Conservation (phyloP, 1,140 invertebrate genomes). For the Tachypleus tridentatus region DNA sequence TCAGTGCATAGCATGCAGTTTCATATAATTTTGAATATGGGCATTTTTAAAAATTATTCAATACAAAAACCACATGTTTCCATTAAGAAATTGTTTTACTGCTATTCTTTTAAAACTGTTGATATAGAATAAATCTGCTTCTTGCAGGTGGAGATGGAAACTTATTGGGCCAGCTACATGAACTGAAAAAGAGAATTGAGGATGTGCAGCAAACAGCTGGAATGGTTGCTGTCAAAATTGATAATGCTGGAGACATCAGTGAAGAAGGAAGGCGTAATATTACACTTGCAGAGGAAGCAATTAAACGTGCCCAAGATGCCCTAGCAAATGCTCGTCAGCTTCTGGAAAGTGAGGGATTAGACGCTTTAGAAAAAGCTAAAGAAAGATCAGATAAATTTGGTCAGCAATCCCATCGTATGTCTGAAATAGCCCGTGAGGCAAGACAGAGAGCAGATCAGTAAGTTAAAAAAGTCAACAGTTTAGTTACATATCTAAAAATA, state of each 20-base stretch:
- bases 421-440: conserved; percentile 73
- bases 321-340: conserved; percentile 57
- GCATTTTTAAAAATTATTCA: too few species aligned
- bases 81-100: too few species aligned
- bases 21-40: too few species aligned
- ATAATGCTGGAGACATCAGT: conserved; percentile 39
- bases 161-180: conserved; percentile 51
- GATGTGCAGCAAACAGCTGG: conserved; percentile 42
- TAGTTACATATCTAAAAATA: too few species aligned
- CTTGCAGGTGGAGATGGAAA: conserved; percentile 45
- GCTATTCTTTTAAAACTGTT: too few species aligned
- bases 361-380: conserved; percentile 61
- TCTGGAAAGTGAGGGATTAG: conserved; percentile 62
- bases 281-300: conserved; percentile 56
- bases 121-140: too few species aligned
- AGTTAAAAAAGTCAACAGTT: conserved; percentile 12
- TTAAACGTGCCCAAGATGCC: conserved; percentile 54
- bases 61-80: too few species aligned
- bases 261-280: conserved; percentile 51
- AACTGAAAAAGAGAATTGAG: conserved; percentile 49
- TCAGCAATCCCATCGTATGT: conserved; percentile 84
- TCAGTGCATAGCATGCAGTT: too few species aligned
- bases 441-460: conserved; percentile 52
- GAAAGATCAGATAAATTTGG: conserved; percentile 74
- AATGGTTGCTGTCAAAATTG: conserved; percentile 37